Conservation (phyloP, 2,888 invertebrate species). For the Ophraella communa region DNA sequence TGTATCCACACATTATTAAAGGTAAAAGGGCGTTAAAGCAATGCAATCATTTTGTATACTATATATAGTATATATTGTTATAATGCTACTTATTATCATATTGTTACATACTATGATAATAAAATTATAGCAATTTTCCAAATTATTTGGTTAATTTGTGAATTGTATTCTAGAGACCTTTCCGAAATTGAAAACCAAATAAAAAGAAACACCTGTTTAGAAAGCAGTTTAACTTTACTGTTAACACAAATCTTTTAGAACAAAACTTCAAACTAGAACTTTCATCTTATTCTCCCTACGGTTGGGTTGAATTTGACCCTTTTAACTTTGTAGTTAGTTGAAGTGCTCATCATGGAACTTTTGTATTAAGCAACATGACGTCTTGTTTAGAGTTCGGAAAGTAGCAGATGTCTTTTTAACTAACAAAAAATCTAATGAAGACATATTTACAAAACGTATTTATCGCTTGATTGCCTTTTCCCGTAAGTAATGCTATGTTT, state of each 20-base stretch:
- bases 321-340: not conserved
- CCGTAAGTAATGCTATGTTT: not conserved
- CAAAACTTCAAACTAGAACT: not conserved
- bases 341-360: not conserved
- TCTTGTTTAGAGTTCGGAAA: not conserved
- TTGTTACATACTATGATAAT: no score
- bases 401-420: not conserved
- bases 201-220: not conserved
- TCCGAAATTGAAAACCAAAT: not conserved
- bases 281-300: not conserved
- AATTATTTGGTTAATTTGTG: no score
- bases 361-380: conserved; percentile 2
- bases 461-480: not conserved
- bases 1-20: no score
- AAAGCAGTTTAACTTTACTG: not conserved
- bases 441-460: not conserved
- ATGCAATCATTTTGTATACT: no score
- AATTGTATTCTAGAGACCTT: no score
- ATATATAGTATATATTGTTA: no score
- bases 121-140: no score
- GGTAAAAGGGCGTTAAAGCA: no score
- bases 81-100: no score
- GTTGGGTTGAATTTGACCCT: not conserved
- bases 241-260: not conserved
- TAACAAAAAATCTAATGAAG: not conserved